Conservation (phyloP, 2,888 invertebrate species). For the Margaritifera margaritifera region DNA sequence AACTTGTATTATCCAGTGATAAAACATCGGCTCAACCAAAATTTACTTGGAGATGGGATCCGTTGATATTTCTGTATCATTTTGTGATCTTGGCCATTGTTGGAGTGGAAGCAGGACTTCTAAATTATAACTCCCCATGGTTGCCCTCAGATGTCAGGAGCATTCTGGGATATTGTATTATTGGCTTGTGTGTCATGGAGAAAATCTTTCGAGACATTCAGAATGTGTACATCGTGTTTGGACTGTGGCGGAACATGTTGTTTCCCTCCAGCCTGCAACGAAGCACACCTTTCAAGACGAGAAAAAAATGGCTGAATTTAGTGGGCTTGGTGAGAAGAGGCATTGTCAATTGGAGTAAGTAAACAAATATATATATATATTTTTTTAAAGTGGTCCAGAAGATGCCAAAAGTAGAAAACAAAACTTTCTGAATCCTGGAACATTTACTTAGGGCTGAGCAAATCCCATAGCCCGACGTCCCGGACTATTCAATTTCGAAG, state of each 20-base stretch:
- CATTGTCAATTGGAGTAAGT: conserved; percentile 63
- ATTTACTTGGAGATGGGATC: conserved; percentile 64
- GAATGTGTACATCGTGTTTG: conserved; percentile 62
- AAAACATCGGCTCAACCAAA: conserved; percentile 21
- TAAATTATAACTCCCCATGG: conserved; percentile 47
- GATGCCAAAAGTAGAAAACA: too few species aligned
- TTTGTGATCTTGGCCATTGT: conserved; percentile 52
- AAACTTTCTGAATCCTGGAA: too few species aligned
- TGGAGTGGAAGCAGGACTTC: conserved; percentile 51
- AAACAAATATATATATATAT: too few species aligned
- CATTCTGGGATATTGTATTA: conserved; percentile 58
- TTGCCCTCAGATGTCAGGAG: conserved; percentile 39
- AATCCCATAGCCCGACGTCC: too few species aligned
- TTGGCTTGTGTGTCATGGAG: conserved; percentile 62
- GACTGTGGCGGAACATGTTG: conserved; percentile 60
- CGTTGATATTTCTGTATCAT: conserved; percentile 61
- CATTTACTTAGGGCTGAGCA: too few species aligned
- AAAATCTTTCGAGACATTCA: conserved; percentile 62
- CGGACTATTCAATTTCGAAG: too few species aligned
- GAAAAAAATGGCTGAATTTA: conserved; percentile 48
- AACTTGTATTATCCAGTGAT: conserved; percentile 11
- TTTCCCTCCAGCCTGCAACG: conserved; percentile 54
- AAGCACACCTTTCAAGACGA: conserved; percentile 34
- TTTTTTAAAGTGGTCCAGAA: too few species aligned
- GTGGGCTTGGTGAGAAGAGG: conserved; percentile 56